Evolutionary conservation across 2,888 invertebrate genomes (phyloP), one percentile per base, ranked within the genome.

Genomic region (Philonicus albiceps): DNA sequence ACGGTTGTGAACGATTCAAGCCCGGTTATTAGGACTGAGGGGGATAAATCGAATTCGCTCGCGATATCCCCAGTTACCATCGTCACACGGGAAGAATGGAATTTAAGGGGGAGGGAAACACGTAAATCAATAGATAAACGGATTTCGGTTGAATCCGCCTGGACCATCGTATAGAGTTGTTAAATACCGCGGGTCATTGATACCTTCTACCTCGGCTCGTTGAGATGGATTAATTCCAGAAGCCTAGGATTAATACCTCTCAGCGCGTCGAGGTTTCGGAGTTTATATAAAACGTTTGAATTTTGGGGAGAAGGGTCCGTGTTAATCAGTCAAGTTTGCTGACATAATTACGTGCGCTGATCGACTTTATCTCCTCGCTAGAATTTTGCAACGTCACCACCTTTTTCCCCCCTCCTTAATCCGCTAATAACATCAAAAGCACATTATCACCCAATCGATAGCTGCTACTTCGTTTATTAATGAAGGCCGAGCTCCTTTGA

Each of bases 91-190:
- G 78, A 78, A 27, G 78, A 78, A 37, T 27, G 78, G 49, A 78
- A 16, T 49, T 78, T 78, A 30, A n/a, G n/a, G n/a, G n/a, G n/a
- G n/a, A n/a, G 30, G 16, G 30, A 30, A 30, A 3, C 78, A 16
- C 49, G 78, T 78, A 78, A 78, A 78, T 78, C 78, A 78, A 78
- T 49, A 49, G 78, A 78, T 78, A 78, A 78, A 49, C 49, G 78
- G 49, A 49, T 78, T 74, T 78, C 16, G 49, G 78, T 3, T 27
- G 22, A 19, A 34, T 53, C 19, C 34, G 22, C 19, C 6, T 22
- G 22, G 37, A 37, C 19, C 64, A 64, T 27, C 2, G 55, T 7
- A 55, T 34, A 22, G 8, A 27, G 64, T 19, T 22, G 27, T 64
- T 64, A 64, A 64, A 64, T 22, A 27, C 11, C 7, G 3, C 7